Evolutionary conservation across 1,140 invertebrate genomes (phyloP), one percentile per base, ranked within the genome.

Genomic region (Mylabris phalerata): DNA sequence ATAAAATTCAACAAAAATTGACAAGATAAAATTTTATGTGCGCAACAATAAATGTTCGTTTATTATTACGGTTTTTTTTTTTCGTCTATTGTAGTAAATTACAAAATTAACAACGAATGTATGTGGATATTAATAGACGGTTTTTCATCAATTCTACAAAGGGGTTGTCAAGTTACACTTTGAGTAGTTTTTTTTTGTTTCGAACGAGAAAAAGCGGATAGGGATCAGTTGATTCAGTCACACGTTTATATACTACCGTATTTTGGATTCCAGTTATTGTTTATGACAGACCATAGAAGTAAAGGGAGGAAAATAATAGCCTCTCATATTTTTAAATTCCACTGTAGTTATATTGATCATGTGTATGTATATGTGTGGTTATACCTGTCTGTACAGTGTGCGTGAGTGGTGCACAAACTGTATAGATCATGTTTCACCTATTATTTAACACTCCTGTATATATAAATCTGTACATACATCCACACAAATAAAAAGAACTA

Each of bases 281-380:
- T 61, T 57, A 61, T 61, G 59, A 61, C 59, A 61, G 59, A 44
- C 48, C 44, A 48, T 58, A 58, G 44, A 32, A 58, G 56, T 49
- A 51, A 61, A 57, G 59, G 55, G 55, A 45, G 54, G 49, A 57
- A 48, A 61, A 61, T 61, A 61, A 61, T 61, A 55, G 59, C 48
- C 59, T 49, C 55, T 61, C 59, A 61, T 61, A 61, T 61, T 61
- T 61, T 61, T 55, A 55, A 61, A 61, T 61, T 61, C 59, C 54
- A 56, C 48, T 61, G 54, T 57, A 61, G 50, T 61, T 57, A 57
- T 61, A 56, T 57, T 61, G 59, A 61, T 57, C 55, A 56, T 56
- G 49, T 56, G 54, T 61, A 32, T 32, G 19, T 19, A 32, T 32
- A 7, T 32, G 32, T 32, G 32, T 7, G 32, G 32, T 32, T 32